Evolutionary conservation across 2,113 vertebrate species (phyloP), one percentile per base, ranked within the genome.

Genomic region (Eolophus roseicapilla): DNA sequence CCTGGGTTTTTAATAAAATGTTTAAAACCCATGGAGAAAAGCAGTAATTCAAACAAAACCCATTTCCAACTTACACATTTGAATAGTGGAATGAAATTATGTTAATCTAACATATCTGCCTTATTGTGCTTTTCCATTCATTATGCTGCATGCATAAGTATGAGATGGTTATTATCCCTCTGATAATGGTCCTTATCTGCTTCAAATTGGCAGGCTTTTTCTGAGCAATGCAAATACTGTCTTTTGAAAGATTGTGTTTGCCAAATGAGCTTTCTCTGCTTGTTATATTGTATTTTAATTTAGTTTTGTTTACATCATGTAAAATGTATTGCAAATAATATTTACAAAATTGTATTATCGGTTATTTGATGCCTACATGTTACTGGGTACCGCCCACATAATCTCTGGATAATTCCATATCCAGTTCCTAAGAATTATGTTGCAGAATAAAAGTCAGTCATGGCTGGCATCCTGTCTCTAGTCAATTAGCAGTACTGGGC

Each of bases 81-180:
- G 93, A 98, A 96, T 89, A 96, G 82, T 88, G 59, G 97, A 97
- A 97, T 97, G 93, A 97, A 97, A 96, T 98, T 97, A 97, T 97
- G 95, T 92, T 97, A 97, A 98, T 97, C 88, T 95, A 97, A 95
- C 92, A 29, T 96, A 98, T 96, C 97, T 97, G 88, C 76, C 23
- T 95, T 97, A 97, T 95, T 97, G 93, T 97, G 90, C 77, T 97
- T 97, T 96, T 97, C 89, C 93, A 80, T 94, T 98, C 86, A 95
- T 97, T 97, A 95, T 95, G 68, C 83, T 82, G 55, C 87, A 95
- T 95, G 94, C 92, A 97, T 98, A 97, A 97, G 92, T 95, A 97
- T 96, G 94, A 97, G 89, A 90, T 92, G 82, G 64, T 96, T 97
- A 96, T 98, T 98, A 97, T 97, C 79, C 73, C 83, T 98, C 90